Evolutionary conservation across 1,140 invertebrate species (phyloP), one percentile per base, ranked within the genome.

Genomic region (Dreissena rostriformis): DNA sequence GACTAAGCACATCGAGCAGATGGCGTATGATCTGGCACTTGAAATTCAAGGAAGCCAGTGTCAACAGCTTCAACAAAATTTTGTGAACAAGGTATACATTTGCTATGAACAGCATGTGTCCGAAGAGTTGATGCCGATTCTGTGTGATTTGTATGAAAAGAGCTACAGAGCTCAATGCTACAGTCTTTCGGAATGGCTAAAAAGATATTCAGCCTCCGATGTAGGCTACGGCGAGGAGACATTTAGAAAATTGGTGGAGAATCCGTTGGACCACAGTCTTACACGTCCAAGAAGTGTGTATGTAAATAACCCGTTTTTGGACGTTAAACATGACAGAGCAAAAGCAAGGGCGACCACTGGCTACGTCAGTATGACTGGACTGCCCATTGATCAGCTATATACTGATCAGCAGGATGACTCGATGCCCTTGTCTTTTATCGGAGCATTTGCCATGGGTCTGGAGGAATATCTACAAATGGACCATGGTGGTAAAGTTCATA

Each of bases 81-180:
- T 65, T 65, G 51, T 57, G 24, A 81, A 75, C 51, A 82, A 82
- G 19, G 55, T 82, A 14, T 82, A 82, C 53, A 68, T 75, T 67
- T 82, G 80, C 29, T 82, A 82, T 75, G 80, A 82, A 29, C 70
- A 82, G 22, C 61, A 82, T 68, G 72, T 82, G 22, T 74, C 80
- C 29, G 61, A 28, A 17, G 72, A 74, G 39, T 39, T 82, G 0
- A 74, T 82, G 80, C 80, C 80, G 28, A 19, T 75, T 5, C 26
- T 82, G 71, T 49, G 63, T 75, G 63, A 82, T 66, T 29, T 82
- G 12, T 82, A 82, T 82, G 80, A 82, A 39, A 15, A 68, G 49
- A 82, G 80, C 24, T 82, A 82, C 61, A 57, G 28, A 39, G 61
- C 53, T 7, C 80, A 82, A 51, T 82, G 80, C 75, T 49, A 55